Base-by-base conservation (phyloP, 2,888 invertebrate species). In the Nineta flava region DNA sequence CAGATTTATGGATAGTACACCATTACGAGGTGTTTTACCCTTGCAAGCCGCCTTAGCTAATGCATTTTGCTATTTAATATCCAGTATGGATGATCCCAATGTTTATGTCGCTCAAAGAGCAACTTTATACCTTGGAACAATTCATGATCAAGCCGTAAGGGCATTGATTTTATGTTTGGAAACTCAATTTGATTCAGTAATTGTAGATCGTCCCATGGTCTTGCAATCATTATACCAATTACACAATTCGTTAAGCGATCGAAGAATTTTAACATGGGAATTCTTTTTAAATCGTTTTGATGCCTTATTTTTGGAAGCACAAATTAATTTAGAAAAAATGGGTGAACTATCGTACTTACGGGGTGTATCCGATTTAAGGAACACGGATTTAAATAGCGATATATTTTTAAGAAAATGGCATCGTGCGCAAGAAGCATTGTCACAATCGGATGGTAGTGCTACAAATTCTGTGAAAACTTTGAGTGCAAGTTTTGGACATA, bases 201-300 rank as follows among this genome's bases (percentile, higher is more conserved):
- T 96, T 53, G 84, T 91, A 52, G 99, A 99, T 68, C 78, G 99
- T 40, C 94, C 96, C 1, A 87, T 97, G 78, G 90, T 99, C 31
- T 75, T 99, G 40, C 94, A 96, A 65, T 88, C 92, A 2, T 77
- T 99, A 49, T 92, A 93, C 65, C 91, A 96, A 64, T 75, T 99
- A 6, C 91, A 94, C 64, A 94, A 93, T 64, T 86, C 91, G 2
- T 76, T 97, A 31, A 87, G 87, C 57, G 91, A 95, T 65, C 76
- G 94, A 44, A 81, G 81, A 59, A 87, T 97, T 52, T 74, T 99
- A 13, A 82, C 86, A 0, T 99, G 99, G 96, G 93, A 96, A 55
- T 99, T 99, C 73, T 99, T 99, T 67, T 75, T 96, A 19, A 91
- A 92, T 64, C 79, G 93, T 50, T 97, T 99, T 64, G 97, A 99